Conservation (phyloP, 2,113 vertebrate species). For the Scopus umbretta region DNA sequence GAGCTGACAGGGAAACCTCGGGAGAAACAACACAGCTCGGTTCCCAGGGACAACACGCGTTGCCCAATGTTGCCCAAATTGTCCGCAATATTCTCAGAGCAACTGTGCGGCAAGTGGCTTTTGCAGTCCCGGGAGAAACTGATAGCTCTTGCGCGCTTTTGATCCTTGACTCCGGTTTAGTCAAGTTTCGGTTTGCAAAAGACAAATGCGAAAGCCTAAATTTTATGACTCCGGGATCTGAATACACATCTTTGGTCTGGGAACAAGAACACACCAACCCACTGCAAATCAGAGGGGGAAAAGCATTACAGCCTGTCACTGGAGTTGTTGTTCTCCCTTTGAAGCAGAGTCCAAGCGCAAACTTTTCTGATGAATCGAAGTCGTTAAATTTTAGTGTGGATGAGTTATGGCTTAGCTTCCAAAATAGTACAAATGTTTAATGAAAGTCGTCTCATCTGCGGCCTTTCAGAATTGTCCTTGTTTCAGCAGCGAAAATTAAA, state of each 20-base stretch:
- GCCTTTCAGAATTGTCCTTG: slow-evolving; percentile 12
- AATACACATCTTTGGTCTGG: slow-evolving; percentile 4
- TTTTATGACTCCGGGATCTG: slow-evolving; percentile 14
- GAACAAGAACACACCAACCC: slow-evolving; percentile 37
- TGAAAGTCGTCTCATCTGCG: slow-evolving; percentile 10
- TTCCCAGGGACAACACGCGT: not conserved
- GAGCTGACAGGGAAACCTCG: not conserved
- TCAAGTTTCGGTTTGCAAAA: slow-evolving; percentile 20
- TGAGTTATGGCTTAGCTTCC: slow-evolving; percentile 35
- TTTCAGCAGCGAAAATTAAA: slow-evolving; percentile 39
- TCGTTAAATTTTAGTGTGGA: slow-evolving; percentile 48
- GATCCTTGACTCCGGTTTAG: slow-evolving; percentile 6
- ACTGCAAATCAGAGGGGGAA: slow-evolving; percentile 18
- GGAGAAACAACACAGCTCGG: not conserved
- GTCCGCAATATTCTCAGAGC: not conserved
- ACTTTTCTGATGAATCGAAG: slow-evolving; percentile 51
- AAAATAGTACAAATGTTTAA: slow-evolving; percentile 42
- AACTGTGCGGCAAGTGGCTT: not conserved
- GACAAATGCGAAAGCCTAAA: not conserved
- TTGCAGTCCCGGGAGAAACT: not conserved
- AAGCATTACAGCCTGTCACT: slow-evolving; percentile 25
- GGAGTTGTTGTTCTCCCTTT: slow-evolving; percentile 8
- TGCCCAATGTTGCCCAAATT: not conserved
- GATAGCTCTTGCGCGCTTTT: not conserved
- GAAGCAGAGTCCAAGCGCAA: slow-evolving; percentile 37